A percentile compares a stretch with the other conserved stretches of the same genome.
Conservation (phyloP, 2,797 vertebrate genomes). For the Manis crassicaudata region DNA sequence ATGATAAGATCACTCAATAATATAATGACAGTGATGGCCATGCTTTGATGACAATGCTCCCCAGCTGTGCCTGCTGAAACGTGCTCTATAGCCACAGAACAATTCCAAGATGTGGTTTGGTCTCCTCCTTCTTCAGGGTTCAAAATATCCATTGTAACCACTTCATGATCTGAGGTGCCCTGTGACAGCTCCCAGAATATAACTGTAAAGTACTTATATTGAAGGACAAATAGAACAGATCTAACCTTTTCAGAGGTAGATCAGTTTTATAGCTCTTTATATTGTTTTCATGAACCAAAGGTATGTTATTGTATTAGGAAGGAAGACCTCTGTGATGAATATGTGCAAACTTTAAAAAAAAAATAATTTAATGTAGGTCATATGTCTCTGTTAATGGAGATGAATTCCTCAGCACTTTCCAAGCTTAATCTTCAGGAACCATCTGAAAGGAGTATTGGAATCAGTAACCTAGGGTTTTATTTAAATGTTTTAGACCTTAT, state of each 20-base stretch:
- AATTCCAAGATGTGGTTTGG: background rate
- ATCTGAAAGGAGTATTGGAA: background rate
- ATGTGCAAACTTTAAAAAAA: background rate
- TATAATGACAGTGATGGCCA: rapidly evolving
- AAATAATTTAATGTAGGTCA: background rate
- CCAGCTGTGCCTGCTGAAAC: background rate
- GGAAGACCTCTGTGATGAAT: background rate
- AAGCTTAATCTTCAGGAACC: background rate
- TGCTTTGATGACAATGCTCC: background rate
- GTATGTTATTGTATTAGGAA: background rate
- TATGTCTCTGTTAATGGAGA: background rate
- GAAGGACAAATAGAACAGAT: background rate
- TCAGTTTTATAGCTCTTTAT: background rate
- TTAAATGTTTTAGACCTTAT: background rate
- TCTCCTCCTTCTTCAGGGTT: background rate
- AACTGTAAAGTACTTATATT: background rate
- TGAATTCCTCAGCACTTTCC: background rate
- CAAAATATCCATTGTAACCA: background rate
- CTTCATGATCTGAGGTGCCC: background rate
- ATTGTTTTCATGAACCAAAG: background rate
- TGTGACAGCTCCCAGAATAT: background rate
- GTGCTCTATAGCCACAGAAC: background rate
- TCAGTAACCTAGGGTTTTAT: background rate
- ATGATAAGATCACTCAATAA: background rate
- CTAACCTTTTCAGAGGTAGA: background rate